Evolutionary conservation across 2,888 invertebrate genomes (phyloP).

Genomic region (Callinectes sapidus): DNA sequence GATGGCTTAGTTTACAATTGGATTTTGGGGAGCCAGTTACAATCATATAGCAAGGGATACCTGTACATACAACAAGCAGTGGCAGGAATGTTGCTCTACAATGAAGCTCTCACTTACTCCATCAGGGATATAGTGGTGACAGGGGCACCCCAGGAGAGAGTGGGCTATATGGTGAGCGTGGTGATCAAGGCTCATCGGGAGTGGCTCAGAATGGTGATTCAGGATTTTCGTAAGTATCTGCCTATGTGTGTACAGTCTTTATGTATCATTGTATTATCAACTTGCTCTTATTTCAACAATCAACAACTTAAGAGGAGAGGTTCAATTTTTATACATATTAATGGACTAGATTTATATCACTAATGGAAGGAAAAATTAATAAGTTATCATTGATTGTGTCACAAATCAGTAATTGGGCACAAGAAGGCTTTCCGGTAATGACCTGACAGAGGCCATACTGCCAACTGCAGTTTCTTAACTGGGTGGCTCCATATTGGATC

Average conservation of each 20-base stretch:
- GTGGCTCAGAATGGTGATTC: not conserved
- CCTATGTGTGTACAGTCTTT: not conserved
- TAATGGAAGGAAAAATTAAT: no score
- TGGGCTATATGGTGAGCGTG: slow-evolving; percentile 41
- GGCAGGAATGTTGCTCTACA: not conserved
- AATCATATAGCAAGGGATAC: no score
- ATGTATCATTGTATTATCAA: not conserved
- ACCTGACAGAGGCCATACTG: no score
- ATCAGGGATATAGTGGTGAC: slow-evolving; percentile 51
- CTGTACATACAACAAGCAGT: not conserved
- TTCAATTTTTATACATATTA: not conserved
- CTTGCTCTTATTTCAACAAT: not conserved
- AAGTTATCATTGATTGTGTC: no score
- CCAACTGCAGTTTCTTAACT: no score
- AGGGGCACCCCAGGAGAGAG: slow-evolving; percentile 39
- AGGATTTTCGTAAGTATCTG: not conserved
- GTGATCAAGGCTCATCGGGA: not conserved
- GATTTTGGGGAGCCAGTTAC: no score
- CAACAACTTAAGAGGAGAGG: not conserved
- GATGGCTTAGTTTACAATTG: no score
- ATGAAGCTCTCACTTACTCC: not conserved
- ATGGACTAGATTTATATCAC: no score
- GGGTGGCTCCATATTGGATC: no score
- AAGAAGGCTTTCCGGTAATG: no score
- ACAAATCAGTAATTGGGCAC: no score